A percentile compares a stretch with the other conserved stretches of the same genome.
Evolutionary conservation across 2,888 invertebrate species (phyloP).

Genomic region (Alloplasta piceator): DNA sequence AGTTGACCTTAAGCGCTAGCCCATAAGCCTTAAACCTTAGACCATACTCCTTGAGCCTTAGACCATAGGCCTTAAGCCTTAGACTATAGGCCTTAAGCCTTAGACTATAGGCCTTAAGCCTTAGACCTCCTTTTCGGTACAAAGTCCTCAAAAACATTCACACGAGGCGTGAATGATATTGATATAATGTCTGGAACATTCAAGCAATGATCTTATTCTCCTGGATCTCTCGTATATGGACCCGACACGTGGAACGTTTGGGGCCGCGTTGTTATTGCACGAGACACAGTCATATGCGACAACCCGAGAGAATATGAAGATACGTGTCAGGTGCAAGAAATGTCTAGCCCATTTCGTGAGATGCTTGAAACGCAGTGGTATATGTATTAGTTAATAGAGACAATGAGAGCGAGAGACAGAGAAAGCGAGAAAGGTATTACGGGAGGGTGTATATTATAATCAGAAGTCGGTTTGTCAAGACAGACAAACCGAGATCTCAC

Average conservation of each 20-base stretch:
- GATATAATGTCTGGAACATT: not conserved
- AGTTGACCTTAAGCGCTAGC: too few species aligned
- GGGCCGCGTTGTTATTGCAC: constrained; percentile 21
- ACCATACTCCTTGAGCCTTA: too few species aligned
- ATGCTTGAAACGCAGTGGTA: constrained; percentile 36
- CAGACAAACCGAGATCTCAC: constrained; percentile 21
- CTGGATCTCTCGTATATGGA: constrained; percentile 22
- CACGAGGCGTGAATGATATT: not conserved
- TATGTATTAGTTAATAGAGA: constrained; percentile 22
- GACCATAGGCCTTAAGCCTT: too few species aligned
- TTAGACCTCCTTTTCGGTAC: not conserved
- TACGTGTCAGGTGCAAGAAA: constrained; percentile 58
- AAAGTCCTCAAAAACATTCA: not conserved
- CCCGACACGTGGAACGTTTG: constrained; percentile 5
- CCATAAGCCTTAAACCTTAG: too few species aligned
- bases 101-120: too few species aligned
- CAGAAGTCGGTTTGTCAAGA: constrained; percentile 51
- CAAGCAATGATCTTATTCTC: not conserved
- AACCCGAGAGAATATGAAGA: constrained; percentile 48
- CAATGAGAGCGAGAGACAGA: too few species aligned
- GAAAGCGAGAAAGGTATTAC: constrained; percentile 25
- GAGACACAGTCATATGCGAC: constrained; percentile 42
- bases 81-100: too few species aligned
- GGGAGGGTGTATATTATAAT: constrained; percentile 30
- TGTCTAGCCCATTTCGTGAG: constrained; percentile 47